These are phyloP conservation scores for Pantherophis alleghaniensis DNA, from an alignment of 2,797 vertebrate genomes.

Conservation along the genomic window DNA sequence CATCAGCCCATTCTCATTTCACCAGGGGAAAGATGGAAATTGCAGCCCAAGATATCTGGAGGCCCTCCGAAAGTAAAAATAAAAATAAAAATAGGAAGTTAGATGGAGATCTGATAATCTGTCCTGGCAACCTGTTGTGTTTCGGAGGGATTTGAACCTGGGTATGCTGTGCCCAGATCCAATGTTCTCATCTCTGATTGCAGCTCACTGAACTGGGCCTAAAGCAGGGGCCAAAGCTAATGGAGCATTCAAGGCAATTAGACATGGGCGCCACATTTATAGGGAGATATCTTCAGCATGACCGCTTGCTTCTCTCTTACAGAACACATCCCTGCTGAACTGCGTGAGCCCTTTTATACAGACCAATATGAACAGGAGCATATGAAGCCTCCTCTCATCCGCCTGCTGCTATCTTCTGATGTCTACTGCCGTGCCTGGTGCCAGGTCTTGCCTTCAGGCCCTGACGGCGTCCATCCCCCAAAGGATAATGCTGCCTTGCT, in stretches of 20 bases:
- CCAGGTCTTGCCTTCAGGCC: slow-evolving; percentile 64
- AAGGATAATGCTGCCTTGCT: slow-evolving; percentile 79
- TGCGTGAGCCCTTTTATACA: slow-evolving; percentile 91
- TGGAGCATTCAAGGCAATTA: neutral
- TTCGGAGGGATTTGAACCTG: neutral
- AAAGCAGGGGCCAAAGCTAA: neutral
- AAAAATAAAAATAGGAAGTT: neutral
- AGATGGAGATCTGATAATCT: neutral
- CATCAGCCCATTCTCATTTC: neutral
- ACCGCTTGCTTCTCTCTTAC: slow-evolving; percentile 1
- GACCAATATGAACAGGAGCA: slow-evolving; percentile 96
- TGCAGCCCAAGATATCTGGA: neutral
- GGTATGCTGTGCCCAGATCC: neutral
- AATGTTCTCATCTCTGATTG: neutral
- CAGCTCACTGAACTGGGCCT: too few species aligned
- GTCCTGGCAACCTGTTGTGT: neutral
- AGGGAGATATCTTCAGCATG: neutral
- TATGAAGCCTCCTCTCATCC: slow-evolving; percentile 87
- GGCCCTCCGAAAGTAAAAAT: neutral
- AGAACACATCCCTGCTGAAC: slow-evolving; percentile 89
- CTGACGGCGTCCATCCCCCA: slow-evolving; percentile 64
- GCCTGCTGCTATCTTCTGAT: slow-evolving; percentile 85
- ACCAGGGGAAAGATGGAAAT: neutral
- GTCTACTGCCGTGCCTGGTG: slow-evolving; percentile 87
- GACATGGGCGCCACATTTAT: neutral